Evolutionary conservation across 2,797 vertebrate species (phyloP), one percentile per base, ranked within the genome.

Genomic region (Chaunax sp.): DNA sequence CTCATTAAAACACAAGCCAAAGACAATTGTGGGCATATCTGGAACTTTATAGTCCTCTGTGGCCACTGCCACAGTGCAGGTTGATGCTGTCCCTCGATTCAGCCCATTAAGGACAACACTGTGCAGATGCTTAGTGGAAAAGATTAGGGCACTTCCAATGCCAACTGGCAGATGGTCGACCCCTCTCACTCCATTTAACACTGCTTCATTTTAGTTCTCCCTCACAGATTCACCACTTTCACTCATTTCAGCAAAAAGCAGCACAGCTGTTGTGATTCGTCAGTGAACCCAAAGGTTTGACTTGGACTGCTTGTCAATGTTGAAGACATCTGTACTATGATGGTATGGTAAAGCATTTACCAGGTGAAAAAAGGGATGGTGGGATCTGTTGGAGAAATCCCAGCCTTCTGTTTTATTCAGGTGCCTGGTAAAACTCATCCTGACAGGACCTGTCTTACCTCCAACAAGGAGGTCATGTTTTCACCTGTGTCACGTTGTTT

Each of bases 41-140:
- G 64, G 69, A 64, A 85, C 85, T 88, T 91, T 88, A 69, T 64
- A 30, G 86, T 64, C 55, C 84, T 85, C 77, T 70, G 69, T 56
- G 77, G 85, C 83, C 55, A 77, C 37, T 78, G 89, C 92, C n/a
- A n/a, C n/a, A n/a, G n/a, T n/a, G n/a, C n/a, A n/a, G 60, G 76
- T 78, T 89, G 87, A 75, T 81, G 89, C 86, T 87, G 81, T 69
- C 23, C 90, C 90, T 92, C 92, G 87, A 91, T 92, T 92, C 91
- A 87, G 88, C 83, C 92, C 93, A 95, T 96, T 94, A 96, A 92
- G 89, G 61, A 78, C 75, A 19, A 43, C 77, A 72, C 82, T 77
- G 84, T 92, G 80, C 91, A 94, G 84, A 87, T 88, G 87, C 89
- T 77, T 61, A 55, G 72, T 73, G 69, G 77, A 59, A 74, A 38